Evolutionary conservation across 2,113 vertebrate species (phyloP), one percentile per base, ranked within the genome.

Genomic region (Porphyrio hochstetteri): DNA sequence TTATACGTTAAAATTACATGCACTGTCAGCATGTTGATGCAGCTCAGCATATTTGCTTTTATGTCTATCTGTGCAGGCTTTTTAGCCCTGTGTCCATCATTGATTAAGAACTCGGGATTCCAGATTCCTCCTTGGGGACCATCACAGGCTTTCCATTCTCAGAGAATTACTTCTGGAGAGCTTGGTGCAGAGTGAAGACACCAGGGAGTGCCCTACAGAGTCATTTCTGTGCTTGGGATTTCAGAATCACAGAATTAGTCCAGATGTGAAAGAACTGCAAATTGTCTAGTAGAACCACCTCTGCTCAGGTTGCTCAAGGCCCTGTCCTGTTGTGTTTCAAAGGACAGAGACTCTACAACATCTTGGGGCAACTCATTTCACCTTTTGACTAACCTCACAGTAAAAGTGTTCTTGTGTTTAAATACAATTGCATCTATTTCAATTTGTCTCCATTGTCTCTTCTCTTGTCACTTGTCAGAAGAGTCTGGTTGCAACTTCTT

Each of bases 341-440:
- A 42, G 10, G 6, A n/a, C 2, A 36, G 59, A 72, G 21, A 17
- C 11, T 61, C 33, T 27, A 63, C 3, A 38, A 5, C 2, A 3
- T 52, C 35, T 59, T 0, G 0, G 28, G 10, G 3, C 4, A 59
- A 16, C 2, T 40, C 3, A 2, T 61, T 61, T 21, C 27, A 52
- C 5, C 33, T 28, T 76, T 76, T 83, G 13, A 57, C 13, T 8
- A 48, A 5, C 3, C 4, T 53, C 10, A 19, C 5, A 11, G 10
- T 61, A 60, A 65, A 81, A 81, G 29, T 25, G 5, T 52, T 86
- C 16, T 36, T 38, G n/a, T 2, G 1, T 16, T 69, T 44, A 64
- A 52, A 60, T 14, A 1, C 8, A 50, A 19, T 33, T 63, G 44
- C 12, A 50, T 63, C 17, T 76, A 13, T 76, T 82, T 76, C 31